Conservation (phyloP, 2,797 vertebrate species). For the Scolopax rusticola region DNA sequence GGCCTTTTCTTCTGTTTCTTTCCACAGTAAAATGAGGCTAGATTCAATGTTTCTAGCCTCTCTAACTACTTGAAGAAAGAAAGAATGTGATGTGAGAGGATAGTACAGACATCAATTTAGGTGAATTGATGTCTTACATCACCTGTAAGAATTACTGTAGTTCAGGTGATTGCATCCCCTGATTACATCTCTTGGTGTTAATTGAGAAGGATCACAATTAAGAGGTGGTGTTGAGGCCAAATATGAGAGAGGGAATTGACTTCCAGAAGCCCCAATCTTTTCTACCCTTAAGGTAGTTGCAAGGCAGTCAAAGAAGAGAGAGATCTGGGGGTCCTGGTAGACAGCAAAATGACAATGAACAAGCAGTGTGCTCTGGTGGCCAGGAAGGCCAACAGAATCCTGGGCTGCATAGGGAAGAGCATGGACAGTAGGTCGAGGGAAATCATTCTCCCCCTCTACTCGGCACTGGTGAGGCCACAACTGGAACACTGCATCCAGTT, state of each 20-base stretch:
- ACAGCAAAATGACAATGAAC: too few relatives aligned
- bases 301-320: neutral
- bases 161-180: neutral
- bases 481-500: too few relatives aligned
- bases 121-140: too few relatives aligned
- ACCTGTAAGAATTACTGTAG: too few relatives aligned
- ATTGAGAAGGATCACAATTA: neutral
- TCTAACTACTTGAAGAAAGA: neutral
- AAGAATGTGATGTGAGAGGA: neutral
- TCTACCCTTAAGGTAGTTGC: neutral
- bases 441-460: too few relatives aligned
- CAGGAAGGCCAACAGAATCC: too few relatives aligned
- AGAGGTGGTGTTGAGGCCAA: neutral
- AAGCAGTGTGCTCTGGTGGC: too few relatives aligned
- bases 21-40: neutral
- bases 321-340: too few relatives aligned
- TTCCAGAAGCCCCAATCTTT: neutral
- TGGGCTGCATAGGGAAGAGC: too few relatives aligned
- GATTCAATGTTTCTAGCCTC: neutral
- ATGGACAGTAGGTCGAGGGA: too few relatives aligned
- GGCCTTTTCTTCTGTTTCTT: neutral
- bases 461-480: too few relatives aligned
- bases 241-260: neutral
- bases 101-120: neutral
- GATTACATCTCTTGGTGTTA: neutral